Evolutionary conservation across 2,888 invertebrate genomes (phyloP).

Genomic region (Hemaris fuciformis): DNA sequence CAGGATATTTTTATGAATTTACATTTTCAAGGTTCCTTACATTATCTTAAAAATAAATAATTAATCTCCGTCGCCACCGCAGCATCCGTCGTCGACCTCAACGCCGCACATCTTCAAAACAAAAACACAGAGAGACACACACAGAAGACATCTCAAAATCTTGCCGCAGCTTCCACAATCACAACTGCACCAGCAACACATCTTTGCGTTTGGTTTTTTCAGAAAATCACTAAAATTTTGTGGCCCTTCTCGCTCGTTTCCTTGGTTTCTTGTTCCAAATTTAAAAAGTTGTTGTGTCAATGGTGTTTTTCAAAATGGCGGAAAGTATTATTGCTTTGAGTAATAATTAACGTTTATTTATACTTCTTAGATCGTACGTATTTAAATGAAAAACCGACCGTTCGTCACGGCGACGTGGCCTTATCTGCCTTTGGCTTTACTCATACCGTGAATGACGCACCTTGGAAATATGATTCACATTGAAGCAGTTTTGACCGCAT

Average conservation of each 20-base stretch:
- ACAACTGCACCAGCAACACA: constrained; percentile 62
- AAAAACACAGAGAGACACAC: constrained; percentile 59
- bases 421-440: neutral
- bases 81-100: constrained; percentile 58
- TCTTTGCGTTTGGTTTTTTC: constrained; percentile 23
- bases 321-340: neutral
- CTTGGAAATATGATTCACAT: neutral
- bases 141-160: constrained; percentile 58
- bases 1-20: too few species aligned
- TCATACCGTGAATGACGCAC: neutral
- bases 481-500: neutral
- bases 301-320: neutral
- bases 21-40: too few species aligned
- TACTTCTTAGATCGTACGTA: neutral
- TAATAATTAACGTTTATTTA: neutral
- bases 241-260: neutral
- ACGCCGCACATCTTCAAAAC: constrained; percentile 62
- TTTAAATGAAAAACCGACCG: neutral
- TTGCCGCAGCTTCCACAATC: constrained; percentile 59
- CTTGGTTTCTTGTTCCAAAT: neutral
- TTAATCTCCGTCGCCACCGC: constrained; percentile 37
- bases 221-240: neutral
- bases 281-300: neutral
- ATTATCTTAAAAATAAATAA: neutral
- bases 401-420: neutral